Conservation (phyloP, 1,140 invertebrate species). For the Brachionus paranguensis region DNA sequence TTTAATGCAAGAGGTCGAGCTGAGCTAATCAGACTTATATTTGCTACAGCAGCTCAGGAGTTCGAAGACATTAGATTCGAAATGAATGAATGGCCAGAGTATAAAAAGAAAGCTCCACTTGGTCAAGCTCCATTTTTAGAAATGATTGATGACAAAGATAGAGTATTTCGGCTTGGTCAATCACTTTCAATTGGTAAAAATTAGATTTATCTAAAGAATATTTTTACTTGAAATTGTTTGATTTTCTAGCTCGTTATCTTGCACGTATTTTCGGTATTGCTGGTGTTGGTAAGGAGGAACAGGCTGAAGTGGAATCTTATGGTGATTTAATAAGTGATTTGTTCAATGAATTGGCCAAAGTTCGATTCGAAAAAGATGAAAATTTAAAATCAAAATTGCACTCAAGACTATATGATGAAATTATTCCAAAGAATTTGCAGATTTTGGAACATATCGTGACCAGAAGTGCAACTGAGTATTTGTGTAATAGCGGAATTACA, state of each 20-base stretch:
- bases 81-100: slow-evolving; percentile 42
- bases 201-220: not conserved
- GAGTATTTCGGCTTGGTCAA: slow-evolving; percentile 8
- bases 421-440: not conserved
- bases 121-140: slow-evolving; percentile 40
- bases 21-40: slow-evolving; percentile 42
- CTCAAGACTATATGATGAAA: not conserved
- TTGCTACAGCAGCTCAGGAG: slow-evolving; percentile 40
- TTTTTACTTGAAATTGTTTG: not conserved
- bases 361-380: slow-evolving; percentile 18
- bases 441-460: not conserved
- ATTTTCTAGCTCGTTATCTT: slow-evolving; percentile 28
- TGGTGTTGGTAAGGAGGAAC: not conserved
- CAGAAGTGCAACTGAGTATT: not conserved
- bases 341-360: not conserved
- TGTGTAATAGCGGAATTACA: not conserved
- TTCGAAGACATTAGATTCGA: slow-evolving; percentile 43
- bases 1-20: slow-evolving; percentile 43
- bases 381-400: not conserved
- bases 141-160: not conserved
- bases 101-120: slow-evolving; percentile 43
- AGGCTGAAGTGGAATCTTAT: slow-evolving; percentile 1
- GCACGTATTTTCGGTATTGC: not conserved
- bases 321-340: not conserved
- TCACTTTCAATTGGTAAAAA: slow-evolving; percentile 9